Evolutionary conservation across 2,797 vertebrate species (phyloP), one percentile per base, ranked within the genome.

Genomic region (Catharus ustulatus): DNA sequence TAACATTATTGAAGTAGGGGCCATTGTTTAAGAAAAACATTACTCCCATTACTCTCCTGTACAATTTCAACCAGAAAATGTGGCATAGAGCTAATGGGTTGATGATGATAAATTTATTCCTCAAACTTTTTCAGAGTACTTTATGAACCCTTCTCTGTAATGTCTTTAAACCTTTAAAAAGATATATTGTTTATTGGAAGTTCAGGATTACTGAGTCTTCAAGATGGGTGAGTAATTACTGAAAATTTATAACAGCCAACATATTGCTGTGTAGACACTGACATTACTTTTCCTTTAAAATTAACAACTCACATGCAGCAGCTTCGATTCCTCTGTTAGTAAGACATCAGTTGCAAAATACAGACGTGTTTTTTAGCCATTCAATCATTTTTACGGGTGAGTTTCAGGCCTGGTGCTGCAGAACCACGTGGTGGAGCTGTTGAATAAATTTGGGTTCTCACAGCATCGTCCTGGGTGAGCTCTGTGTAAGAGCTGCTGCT

Each of bases 361-460:
- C 43, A 61, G 59, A 32, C 11, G 13, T 49, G 72, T 3, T 16
- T 91, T 80, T 61, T 11, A 85, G 82, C 30, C 40, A 36, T 88
- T 95, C 72, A 83, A 81, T 93, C 49, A 88, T 86, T 92, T 95
- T 92, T 91, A 74, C 0, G 6, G 54, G 26, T 19, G 38, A 42
- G 23, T 43, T 43, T 76, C 91, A 48, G 63, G 58, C 36, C 36
- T 58, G 20, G 16, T 79, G 54, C 69, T 40, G 30, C 42, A 32
- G 29, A 85, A 80, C 98, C 98, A 97, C 97, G 86, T 96, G 98
- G 97, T 97, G 98, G 98, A 97, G 97, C 97, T 98, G 95, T 98
- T 97, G 97, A 94, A 97, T 97, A 94, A 97, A 97, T 78, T 89
- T 97, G 95, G 36, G 16, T 89, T 64, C 84, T 61, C 64, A 14